Base-by-base conservation (phyloP, 2,888 invertebrate genomes). In the Corbicula japonica region DNA sequence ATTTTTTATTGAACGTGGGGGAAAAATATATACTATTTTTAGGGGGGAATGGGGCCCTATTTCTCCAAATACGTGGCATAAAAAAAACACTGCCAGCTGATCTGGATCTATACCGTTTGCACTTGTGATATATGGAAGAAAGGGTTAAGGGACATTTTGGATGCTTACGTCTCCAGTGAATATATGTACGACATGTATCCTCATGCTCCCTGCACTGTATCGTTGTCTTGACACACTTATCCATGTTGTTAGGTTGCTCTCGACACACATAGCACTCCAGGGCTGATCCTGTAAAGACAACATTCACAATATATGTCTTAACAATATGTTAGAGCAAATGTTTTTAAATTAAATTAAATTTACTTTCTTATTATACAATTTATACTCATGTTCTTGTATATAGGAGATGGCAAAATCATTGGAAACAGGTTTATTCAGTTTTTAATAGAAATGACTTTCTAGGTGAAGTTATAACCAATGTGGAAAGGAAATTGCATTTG, bases 221-320 rank as follows among this genome's bases (percentile, higher is more conserved):
- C 10, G 98, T 97, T 0, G 98, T 97, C 91, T 97, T 97, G 3
- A 97, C 94, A 93, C 99, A 99, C 94, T 99, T 99, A 84, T 97
- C 98, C 63, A 95, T 95, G 92, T 99, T 99, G 86, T 97, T 96
- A 86, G 98, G 97, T 94, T 99, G 99, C 88, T 97, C 96, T 83
- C 96, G 95, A 93, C 99, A 99, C 18, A 98, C 98, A 93, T 99
- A 99, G 93, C 99, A 99, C 94, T 99, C 98, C 84, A 98, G 94
- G 84, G 96, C 86, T 44, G 75, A 80, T 54, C 86, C 92, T 92
- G 86, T 26, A 73, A 30, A 21, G 15, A 52, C 2, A 38, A 60
- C 21, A 10, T 1, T 34, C 18, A 5, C 28, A 1, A 28, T 52
- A 12, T 52, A 32, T 30, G 15, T 30, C 18, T 28, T 21, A 56